These are phyloP conservation scores for Protophormia terraenovae DNA, from an alignment of 2,888 invertebrate genomes.

Conservation along the genomic window DNA sequence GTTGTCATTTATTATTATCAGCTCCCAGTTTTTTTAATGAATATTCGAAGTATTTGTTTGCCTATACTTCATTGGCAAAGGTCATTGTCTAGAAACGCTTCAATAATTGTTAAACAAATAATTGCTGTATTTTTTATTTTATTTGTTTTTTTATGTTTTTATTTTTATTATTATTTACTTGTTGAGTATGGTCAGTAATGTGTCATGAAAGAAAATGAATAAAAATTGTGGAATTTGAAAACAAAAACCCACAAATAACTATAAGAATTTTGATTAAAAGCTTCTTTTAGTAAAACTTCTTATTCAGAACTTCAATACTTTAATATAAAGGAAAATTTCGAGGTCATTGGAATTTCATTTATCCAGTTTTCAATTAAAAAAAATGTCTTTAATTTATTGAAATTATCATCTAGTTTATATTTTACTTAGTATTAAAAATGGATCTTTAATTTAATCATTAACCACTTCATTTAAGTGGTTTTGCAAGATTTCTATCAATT, in stretches of 20 bases:
- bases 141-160: not conserved
- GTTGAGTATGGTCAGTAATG: conserved; percentile 60
- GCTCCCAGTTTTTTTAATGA: not conserved
- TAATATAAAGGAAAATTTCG: too few species aligned
- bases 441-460: not conserved
- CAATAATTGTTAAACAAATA: conserved; percentile 64
- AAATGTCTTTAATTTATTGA: too few species aligned
- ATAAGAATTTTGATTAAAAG: not conserved
- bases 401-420: too few species aligned
- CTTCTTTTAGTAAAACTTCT: not conserved
- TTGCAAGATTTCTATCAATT: not conserved
- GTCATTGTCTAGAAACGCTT: conserved; percentile 65
- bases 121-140: conserved; percentile 40
- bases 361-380: too few species aligned
- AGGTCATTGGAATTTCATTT: too few species aligned
- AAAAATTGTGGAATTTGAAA: not conserved
- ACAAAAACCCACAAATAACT: too few species aligned
- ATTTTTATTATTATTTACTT: not conserved
- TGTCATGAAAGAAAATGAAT: not conserved
- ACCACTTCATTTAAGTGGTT: not conserved
- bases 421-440: not conserved
- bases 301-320: too few species aligned
- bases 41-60: not conserved
- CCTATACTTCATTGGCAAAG: conserved; percentile 45
- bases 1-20: conserved; percentile 1